Evolutionary conservation across 2,113 vertebrate species (phyloP).

Genomic region (Chroicocephalus ridibundus): DNA sequence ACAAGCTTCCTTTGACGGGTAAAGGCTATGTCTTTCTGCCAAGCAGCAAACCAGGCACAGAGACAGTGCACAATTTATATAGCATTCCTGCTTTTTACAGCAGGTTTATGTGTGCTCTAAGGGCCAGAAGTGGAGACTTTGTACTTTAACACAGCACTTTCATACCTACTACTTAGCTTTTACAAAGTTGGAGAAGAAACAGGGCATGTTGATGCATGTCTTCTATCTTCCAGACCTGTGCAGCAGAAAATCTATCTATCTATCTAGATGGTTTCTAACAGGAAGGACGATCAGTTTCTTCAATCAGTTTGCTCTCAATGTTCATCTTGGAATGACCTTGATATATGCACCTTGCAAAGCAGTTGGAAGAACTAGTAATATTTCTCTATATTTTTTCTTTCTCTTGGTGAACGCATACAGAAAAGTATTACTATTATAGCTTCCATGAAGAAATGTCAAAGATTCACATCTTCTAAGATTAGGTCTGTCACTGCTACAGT

Average conservation of each 20-base stretch:
- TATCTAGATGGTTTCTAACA: neutral
- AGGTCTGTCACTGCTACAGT: neutral
- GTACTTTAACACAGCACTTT: neutral
- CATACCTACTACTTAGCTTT: neutral
- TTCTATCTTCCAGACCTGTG: neutral
- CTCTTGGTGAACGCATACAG: neutral
- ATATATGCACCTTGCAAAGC: neutral
- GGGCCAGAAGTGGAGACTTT: neutral
- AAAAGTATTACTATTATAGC: neutral
- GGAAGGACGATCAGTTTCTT: neutral
- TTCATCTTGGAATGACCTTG: neutral
- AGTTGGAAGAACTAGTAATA: neutral
- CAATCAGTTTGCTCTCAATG: neutral
- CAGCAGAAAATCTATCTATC: neutral
- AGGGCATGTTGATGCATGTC: accelerated
- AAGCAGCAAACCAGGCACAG: neutral
- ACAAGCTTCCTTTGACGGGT: neutral
- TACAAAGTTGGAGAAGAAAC: neutral
- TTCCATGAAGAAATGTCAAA: neutral
- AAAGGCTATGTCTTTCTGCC: neutral
- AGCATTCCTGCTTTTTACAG: neutral
- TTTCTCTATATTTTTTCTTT: neutral
- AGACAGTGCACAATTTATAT: neutral
- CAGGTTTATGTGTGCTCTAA: neutral
- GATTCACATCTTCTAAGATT: neutral